A percentile compares a stretch with the other conserved stretches of the same genome.
Conservation (phyloP, 2,113 vertebrate genomes). For the Tautogolabrus adspersus region DNA sequence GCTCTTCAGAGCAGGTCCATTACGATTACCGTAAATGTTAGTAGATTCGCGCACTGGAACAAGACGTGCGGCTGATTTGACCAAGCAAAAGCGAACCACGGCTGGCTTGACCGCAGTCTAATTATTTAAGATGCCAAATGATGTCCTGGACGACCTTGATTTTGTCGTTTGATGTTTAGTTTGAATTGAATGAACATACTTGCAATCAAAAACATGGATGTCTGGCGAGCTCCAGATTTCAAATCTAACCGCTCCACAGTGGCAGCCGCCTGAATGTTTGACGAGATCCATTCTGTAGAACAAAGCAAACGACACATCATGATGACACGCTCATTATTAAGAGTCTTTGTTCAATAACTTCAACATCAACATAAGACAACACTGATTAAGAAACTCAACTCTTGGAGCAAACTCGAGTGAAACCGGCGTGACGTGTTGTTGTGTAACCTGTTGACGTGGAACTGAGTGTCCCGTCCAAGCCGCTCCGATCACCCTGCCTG, state of each 20-base stretch:
- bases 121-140: too few relatives aligned
- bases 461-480: neutral
- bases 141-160: too few relatives aligned
- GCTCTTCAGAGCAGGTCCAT: too few relatives aligned
- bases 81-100: too few relatives aligned
- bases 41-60: too few relatives aligned
- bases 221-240: slow-evolving; percentile 90
- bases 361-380: neutral
- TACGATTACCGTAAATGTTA: too few relatives aligned
- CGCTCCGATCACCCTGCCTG: slow-evolving; percentile 7
- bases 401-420: neutral
- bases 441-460: slow-evolving; percentile 64
- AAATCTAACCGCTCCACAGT: slow-evolving; percentile 93
- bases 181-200: slow-evolving; percentile 82
- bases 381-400: slow-evolving; percentile 13
- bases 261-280: slow-evolving; percentile 93
- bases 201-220: slow-evolving; percentile 94
- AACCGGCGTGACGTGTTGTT: slow-evolving; percentile 51
- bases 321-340: neutral
- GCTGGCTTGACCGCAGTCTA: too few relatives aligned
- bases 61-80: too few relatives aligned
- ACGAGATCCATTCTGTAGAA: slow-evolving; percentile 86
- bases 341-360: neutral
- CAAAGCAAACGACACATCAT: slow-evolving; percentile 23
- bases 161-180: neutral